A percentile compares a stretch with the other conserved stretches of the same genome.
These are phyloP conservation scores for Caiman crocodilus DNA, from an alignment of 2,797 vertebrate genomes.

Conservation along the genomic window DNA sequence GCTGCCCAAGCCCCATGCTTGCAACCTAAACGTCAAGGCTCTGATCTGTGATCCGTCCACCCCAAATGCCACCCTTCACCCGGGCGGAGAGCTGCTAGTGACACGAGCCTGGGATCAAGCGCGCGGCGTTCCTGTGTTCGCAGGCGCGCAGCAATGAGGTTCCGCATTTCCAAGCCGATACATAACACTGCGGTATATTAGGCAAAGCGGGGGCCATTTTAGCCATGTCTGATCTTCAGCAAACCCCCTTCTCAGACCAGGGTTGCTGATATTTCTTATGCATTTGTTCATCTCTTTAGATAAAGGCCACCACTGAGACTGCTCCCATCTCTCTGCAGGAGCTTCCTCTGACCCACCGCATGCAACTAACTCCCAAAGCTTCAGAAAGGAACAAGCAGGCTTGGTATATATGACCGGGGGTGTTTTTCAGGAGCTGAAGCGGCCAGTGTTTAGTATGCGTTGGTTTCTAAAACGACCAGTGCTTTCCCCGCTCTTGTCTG, in stretches of 20 bases:
- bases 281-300: fast-evolving
- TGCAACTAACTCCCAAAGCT: not conserved
- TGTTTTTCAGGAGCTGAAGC: fast-evolving
- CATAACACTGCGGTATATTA: fast-evolving
- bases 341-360: not conserved
- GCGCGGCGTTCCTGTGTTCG: not conserved
- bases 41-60: not conserved
- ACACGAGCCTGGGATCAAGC: not conserved
- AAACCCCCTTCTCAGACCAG: not conserved
- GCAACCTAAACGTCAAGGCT: fast-evolving
- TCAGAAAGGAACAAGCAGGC: not conserved
- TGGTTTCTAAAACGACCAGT: not conserved
- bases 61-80: not conserved
- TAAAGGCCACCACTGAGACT: not conserved
- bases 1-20: fast-evolving
- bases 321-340: fast-evolving
- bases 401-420: fast-evolving
- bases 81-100: not conserved
- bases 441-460: not conserved
- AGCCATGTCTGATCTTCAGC: not conserved
- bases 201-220: fast-evolving
- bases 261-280: not conserved
- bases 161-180: fast-evolving
- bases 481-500: fast-evolving
- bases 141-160: fast-evolving